Conservation (phyloP, 2,113 vertebrate species). For the Bucco capensis region DNA sequence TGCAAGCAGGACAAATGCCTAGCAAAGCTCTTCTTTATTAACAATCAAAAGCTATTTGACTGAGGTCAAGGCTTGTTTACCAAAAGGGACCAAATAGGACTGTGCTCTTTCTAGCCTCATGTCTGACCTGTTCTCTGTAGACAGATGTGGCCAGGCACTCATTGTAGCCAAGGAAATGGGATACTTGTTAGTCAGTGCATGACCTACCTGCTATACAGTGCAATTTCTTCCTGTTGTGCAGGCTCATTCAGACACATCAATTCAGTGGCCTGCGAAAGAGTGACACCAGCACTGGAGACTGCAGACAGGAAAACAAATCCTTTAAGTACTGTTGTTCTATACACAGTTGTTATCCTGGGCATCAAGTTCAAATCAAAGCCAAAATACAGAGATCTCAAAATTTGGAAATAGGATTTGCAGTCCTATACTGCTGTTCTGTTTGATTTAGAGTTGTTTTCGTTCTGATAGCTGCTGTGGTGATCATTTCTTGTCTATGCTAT, state of each 20-base stretch:
- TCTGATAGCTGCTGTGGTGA: not conserved
- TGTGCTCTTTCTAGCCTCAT: not conserved
- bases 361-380: not conserved
- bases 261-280: not conserved
- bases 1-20: not conserved
- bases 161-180: not conserved
- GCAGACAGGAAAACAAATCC: not conserved
- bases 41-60: not conserved
- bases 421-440: not conserved
- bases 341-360: not conserved
- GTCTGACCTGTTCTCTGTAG: accelerated
- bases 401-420: not conserved
- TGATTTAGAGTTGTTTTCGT: not conserved
- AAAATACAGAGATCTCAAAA: not conserved
- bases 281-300: not conserved
- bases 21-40: not conserved
- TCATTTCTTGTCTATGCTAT: not conserved
- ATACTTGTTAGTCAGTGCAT: not conserved
- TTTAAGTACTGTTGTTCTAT: not conserved
- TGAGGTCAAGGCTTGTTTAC: not conserved
- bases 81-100: not conserved
- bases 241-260: not conserved
- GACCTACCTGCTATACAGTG: not conserved
- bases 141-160: not conserved
- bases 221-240: not conserved